These are phyloP conservation scores for Proteles cristata DNA, from an alignment of 2,113 vertebrate species.

Conservation along the genomic window DNA sequence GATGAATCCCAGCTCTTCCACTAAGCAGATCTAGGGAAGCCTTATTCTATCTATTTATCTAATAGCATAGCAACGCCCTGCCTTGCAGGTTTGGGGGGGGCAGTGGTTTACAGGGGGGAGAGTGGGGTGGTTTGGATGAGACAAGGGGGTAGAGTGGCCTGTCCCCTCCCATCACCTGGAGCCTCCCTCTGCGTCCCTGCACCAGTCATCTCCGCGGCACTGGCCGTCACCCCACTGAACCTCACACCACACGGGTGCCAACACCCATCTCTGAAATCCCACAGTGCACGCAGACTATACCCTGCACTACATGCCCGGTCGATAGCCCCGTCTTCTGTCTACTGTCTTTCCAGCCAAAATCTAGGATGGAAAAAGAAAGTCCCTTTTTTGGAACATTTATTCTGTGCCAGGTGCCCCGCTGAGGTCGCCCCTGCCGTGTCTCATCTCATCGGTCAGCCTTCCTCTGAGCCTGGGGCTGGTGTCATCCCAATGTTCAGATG, in stretches of 20 bases:
- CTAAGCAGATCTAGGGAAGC: not conserved
- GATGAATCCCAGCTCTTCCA: not conserved
- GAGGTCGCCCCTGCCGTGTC: rapidly evolving
- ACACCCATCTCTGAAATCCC: not conserved
- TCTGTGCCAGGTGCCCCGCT: not conserved
- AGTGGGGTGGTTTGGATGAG: rapidly evolving
- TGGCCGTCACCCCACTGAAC: not conserved
- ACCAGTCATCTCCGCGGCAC: rapidly evolving
- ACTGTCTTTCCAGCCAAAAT: not conserved
- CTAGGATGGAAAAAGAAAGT: not conserved
- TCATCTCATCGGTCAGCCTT: not conserved
- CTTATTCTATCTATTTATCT: not conserved
- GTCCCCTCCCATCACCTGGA: rapidly evolving
- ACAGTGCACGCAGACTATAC: rapidly evolving
- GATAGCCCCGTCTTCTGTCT: rapidly evolving
- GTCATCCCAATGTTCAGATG: not conserved
- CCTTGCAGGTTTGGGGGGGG: not conserved
- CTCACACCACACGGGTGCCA: rapidly evolving
- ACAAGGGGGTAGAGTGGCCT: rapidly evolving
- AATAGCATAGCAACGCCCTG: not conserved
- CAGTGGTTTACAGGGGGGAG: too few relatives aligned
- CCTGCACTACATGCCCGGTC: rapidly evolving
- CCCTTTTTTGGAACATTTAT: too few relatives aligned
- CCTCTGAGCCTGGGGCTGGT: not conserved
- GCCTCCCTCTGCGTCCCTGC: not conserved